Evolutionary conservation across 2,888 invertebrate species (phyloP).

Genomic region (Ceriagrion tenellum): DNA sequence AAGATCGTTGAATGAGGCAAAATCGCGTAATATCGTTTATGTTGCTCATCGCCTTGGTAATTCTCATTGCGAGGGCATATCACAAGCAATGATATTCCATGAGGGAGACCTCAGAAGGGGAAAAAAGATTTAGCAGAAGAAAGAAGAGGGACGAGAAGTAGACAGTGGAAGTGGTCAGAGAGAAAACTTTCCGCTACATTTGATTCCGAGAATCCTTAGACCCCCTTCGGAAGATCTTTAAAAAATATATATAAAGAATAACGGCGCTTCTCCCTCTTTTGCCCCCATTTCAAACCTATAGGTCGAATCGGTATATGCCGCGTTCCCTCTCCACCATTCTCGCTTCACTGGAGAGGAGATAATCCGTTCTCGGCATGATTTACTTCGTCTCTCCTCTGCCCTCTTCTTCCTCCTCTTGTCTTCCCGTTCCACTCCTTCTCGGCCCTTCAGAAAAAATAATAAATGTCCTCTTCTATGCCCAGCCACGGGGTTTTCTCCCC

Average conservation of each 20-base stretch:
- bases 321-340: neutral
- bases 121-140: neutral
- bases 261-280: neutral
- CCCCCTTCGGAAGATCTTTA: neutral
- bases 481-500: neutral
- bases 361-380: constrained; percentile 33
- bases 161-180: neutral
- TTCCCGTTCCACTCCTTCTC: neutral
- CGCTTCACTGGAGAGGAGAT: constrained; percentile 12
- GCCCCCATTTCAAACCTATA: neutral
- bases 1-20: too few relatives aligned
- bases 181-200: constrained; percentile 32
- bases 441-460: constrained; percentile 6
- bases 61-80: too few relatives aligned
- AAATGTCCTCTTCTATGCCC: neutral
- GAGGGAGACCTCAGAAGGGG: neutral
- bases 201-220: constrained; percentile 9
- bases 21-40: too few relatives aligned
- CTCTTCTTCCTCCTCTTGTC: neutral
- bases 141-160: neutral
- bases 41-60: too few relatives aligned
- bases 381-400: neutral
- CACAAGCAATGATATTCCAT: neutral
- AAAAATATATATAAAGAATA: neutral
- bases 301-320: neutral